Evolutionary conservation across 1,140 invertebrate genomes (phyloP).

Genomic region (Aphaenogaster ashmeadi): DNA sequence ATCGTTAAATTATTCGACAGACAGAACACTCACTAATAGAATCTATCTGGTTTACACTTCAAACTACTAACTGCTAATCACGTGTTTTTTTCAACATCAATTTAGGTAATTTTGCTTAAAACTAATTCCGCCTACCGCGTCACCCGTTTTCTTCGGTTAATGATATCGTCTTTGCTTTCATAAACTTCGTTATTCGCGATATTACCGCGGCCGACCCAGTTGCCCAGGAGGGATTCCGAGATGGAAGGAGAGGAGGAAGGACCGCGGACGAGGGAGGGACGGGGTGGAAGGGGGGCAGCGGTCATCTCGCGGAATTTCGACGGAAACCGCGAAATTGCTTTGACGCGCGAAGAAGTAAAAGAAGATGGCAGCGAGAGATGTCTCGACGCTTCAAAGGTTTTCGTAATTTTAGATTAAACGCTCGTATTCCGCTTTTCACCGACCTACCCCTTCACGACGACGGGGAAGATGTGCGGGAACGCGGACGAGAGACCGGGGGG

Average conservation of each 20-base stretch:
- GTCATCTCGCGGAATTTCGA: constrained; percentile 47
- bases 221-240: constrained; percentile 19
- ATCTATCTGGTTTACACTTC: neutral
- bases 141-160: constrained; percentile 38
- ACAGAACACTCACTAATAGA: neutral
- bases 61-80: constrained; percentile 20
- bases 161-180: constrained; percentile 37
- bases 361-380: constrained; percentile 13
- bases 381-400: constrained; percentile 26
- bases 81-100: constrained; percentile 20
- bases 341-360: constrained; percentile 34
- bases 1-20: neutral
- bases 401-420: constrained; percentile 56
- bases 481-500: neutral
- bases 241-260: neutral
- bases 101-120: constrained; percentile 9
- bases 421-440: constrained; percentile 20
- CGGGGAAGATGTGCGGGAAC: neutral
- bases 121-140: neutral
- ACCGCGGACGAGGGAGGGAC: neutral
- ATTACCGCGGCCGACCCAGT: constrained; percentile 38
- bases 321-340: constrained; percentile 37
- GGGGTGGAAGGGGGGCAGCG: neutral
- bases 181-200: constrained; percentile 44
- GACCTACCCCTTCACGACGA: neutral